A percentile compares a stretch with the other conserved stretches of the same genome.
phyloP scores from a whole-genome alignment of 2,797 vertebrate species.

The Artibeus jamaicensis region DNA sequence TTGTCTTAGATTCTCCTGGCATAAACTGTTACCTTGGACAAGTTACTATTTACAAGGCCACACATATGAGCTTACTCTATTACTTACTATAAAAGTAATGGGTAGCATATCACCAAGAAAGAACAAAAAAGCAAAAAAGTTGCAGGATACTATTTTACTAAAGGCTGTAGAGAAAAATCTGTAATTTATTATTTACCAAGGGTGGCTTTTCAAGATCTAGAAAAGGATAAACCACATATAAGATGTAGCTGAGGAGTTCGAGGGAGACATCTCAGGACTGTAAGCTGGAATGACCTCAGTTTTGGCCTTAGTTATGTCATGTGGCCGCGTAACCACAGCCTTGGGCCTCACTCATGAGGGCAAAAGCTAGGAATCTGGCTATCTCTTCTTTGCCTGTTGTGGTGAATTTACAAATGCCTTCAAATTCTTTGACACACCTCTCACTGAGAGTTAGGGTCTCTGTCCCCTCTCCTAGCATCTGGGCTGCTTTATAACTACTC shows the following conservation, averaged over 20 bases:
- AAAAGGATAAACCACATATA: neutral
- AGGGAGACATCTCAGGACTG: neutral
- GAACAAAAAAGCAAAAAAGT: neutral
- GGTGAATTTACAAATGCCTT: neutral
- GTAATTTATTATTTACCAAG: constrained; percentile 13
- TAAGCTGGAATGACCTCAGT: neutral
- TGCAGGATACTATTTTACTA: neutral
- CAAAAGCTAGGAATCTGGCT: neutral
- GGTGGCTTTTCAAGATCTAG: constrained; percentile 11
- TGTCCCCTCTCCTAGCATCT: neutral
- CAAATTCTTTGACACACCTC: neutral
- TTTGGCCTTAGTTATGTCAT: neutral
- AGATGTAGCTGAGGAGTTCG: neutral
- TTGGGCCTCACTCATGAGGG: neutral
- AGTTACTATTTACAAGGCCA: neutral
- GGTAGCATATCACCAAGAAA: neutral
- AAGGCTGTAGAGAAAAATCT: neutral
- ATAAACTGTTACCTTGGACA: neutral
- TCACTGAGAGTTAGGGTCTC: neutral
- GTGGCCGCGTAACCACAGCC: neutral
- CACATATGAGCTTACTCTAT: neutral
- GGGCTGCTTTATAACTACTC: neutral
- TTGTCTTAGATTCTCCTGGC: constrained; percentile 13
- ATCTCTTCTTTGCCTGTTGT: neutral
- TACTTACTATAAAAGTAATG: neutral